A percentile compares a stretch with the other conserved stretches of the same genome.
Conservation (phyloP, 2,888 invertebrate species). For the Fragum sueziense region DNA sequence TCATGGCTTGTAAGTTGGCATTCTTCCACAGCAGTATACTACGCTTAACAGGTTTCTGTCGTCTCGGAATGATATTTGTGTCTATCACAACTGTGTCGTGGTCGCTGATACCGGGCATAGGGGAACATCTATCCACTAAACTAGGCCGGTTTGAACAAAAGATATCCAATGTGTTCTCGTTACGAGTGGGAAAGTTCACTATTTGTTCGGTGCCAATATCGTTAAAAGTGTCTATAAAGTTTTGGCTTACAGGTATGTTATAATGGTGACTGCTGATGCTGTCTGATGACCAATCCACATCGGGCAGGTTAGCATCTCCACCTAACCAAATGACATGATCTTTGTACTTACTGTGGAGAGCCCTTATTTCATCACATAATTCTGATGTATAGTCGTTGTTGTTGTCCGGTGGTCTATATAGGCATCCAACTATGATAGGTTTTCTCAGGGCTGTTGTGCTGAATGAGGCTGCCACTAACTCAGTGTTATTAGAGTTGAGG, state of each 20-base stretch:
- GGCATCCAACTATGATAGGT: no score
- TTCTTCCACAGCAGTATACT: slow-evolving; percentile 26
- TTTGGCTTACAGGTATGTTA: slow-evolving; percentile 23
- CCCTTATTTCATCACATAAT: no score
- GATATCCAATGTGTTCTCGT: slow-evolving; percentile 22
- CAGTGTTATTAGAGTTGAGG: neutral
- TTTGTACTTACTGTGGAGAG: no score
- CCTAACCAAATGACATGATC: no score
- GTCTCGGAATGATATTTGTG: no score
- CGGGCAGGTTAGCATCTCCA: no score
- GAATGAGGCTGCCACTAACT: neutral
- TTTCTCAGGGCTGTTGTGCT: no score
- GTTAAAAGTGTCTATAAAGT: slow-evolving; percentile 25
- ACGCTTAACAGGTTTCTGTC: slow-evolving; percentile 29
- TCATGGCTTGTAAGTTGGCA: slow-evolving; percentile 21
- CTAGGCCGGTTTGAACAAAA: slow-evolving; percentile 30
- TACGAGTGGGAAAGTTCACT: slow-evolving; percentile 29
- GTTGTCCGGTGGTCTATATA: no score
- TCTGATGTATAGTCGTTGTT: no score
- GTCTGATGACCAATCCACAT: no score
- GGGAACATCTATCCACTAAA: slow-evolving; percentile 19
- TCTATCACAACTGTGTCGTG: no score
- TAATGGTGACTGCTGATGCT: no score
- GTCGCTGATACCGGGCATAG: slow-evolving; percentile 34
- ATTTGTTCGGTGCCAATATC: slow-evolving; percentile 29